Evolutionary conservation across 2,888 invertebrate genomes (phyloP).

Genomic region (Empis stercorea): DNA sequence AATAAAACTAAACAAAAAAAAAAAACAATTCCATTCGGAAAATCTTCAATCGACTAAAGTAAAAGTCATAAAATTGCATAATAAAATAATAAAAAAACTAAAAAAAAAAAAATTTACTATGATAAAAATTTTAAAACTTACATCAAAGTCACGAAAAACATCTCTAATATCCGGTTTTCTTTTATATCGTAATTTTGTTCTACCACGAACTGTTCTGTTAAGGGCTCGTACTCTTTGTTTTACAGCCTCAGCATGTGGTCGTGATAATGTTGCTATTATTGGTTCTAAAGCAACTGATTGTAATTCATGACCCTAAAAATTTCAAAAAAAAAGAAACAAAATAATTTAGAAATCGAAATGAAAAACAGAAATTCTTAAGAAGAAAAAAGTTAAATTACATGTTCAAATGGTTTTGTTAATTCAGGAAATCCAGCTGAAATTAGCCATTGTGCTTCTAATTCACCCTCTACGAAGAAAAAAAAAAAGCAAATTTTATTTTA

Average conservation of each 20-base stretch:
- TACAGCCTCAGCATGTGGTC: constrained; percentile 59
- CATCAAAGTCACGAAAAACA: constrained; percentile 71
- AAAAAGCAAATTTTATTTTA: too few species aligned
- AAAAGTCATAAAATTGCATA: background rate
- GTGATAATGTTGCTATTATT: constrained; percentile 42
- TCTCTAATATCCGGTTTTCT: constrained; percentile 70
- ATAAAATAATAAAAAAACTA: background rate
- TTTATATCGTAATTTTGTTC: constrained; percentile 44
- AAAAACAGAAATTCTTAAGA: constrained; percentile 4
- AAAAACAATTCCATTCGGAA: too few species aligned
- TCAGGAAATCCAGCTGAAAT: constrained; percentile 41
- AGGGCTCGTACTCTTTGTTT: constrained; percentile 56
- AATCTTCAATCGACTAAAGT: too few species aligned
- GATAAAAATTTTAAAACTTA: too few species aligned
- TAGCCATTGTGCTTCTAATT: constrained; percentile 43
- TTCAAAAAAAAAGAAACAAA: background rate
- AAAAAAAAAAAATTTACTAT: too few species aligned
- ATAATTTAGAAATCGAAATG: constrained; percentile 4
- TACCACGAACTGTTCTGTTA: constrained; percentile 56
- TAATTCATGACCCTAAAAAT: constrained; percentile 38
- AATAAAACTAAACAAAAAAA: too few species aligned
- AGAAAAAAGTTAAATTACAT: constrained; percentile 24
- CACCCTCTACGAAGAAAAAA: constrained; percentile 40
- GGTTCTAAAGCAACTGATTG: constrained; percentile 43
- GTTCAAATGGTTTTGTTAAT: constrained; percentile 38